These are phyloP conservation scores for Ophioderma brevispina DNA, from an alignment of 35 echinoderm and acorn worm genomes.

Conservation along the genomic window DNA sequence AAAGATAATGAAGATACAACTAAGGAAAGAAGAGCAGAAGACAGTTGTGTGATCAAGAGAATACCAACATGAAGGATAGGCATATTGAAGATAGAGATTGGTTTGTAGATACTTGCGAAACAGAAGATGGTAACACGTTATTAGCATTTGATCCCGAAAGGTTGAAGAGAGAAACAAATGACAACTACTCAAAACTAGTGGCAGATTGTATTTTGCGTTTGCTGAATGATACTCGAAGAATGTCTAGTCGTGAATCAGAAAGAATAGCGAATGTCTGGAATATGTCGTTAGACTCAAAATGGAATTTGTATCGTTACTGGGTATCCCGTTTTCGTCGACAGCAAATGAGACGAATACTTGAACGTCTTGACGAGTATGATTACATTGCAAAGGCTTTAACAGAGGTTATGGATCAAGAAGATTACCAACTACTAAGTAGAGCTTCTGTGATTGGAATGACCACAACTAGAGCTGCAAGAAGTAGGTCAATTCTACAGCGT, in stretches of 20 bases:
- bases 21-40: too few relatives aligned
- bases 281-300: slow-evolving; percentile 45
- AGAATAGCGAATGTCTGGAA: slow-evolving; percentile 36
- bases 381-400: slow-evolving; percentile 20
- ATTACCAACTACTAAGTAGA: slow-evolving; percentile 34
- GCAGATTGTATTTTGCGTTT: too few relatives aligned
- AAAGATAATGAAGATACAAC: too few relatives aligned
- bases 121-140: too few relatives aligned
- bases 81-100: too few relatives aligned
- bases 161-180: too few relatives aligned
- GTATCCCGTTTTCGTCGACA: not conserved
- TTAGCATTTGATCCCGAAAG: too few relatives aligned
- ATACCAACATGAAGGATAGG: too few relatives aligned
- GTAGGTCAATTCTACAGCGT: slow-evolving; percentile 41
- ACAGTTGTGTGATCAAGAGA: too few relatives aligned
- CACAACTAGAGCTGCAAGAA: slow-evolving; percentile 69
- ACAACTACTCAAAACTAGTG: too few relatives aligned
- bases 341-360: not conserved
- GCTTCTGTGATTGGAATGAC: slow-evolving; percentile 77
- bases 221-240: not conserved
- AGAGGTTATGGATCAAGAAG: slow-evolving; percentile 48
- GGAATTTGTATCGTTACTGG: slow-evolving; percentile 76
- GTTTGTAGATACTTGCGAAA: too few relatives aligned
- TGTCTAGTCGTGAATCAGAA: not conserved
- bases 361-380: slow-evolving; percentile 31